These are phyloP conservation scores for Palythoa caribaeorum DNA, from an alignment of 92 coral and sea anemone species.

Conservation along the genomic window DNA sequence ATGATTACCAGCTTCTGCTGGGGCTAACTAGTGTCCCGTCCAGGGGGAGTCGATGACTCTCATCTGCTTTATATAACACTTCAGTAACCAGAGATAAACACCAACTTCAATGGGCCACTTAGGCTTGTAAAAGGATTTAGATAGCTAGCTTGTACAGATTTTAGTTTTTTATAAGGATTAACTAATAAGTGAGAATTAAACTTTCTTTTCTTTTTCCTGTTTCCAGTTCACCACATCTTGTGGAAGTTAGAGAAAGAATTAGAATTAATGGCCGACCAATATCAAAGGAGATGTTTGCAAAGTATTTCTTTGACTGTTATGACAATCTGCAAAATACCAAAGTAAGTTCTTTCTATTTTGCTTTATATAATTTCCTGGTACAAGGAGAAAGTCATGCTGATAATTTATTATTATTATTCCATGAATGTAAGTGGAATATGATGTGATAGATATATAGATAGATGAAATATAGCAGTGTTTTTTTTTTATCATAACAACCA, in stretches of 20 bases:
- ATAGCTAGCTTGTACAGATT: too few species aligned
- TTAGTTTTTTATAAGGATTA: too few species aligned
- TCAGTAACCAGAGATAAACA: too few species aligned
- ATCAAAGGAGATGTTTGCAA: slow-evolving; percentile 87
- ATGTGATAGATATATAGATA: not conserved
- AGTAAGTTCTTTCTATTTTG: not conserved
- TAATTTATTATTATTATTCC: not conserved
- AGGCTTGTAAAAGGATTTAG: too few species aligned
- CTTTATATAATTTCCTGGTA: too few species aligned
- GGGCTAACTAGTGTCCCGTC: too few species aligned
- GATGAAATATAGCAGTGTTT: not conserved
- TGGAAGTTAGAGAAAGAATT: slow-evolving; percentile 98
- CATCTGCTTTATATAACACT: too few species aligned
- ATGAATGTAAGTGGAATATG: not conserved
- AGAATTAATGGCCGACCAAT: slow-evolving; percentile 87
- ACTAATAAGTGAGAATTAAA: not conserved
- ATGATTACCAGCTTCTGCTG: too few species aligned
- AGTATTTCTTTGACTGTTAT: slow-evolving; percentile 58
- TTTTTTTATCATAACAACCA: too few species aligned
- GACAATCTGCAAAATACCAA: not conserved
- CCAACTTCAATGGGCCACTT: too few species aligned
- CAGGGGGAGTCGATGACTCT: too few species aligned
- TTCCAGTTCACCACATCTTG: slow-evolving; percentile 94
- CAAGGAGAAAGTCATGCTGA: too few species aligned
- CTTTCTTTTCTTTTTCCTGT: not conserved